These are phyloP conservation scores for Autographa pulchrina DNA, from an alignment of 2,888 invertebrate species.

Conservation along the genomic window DNA sequence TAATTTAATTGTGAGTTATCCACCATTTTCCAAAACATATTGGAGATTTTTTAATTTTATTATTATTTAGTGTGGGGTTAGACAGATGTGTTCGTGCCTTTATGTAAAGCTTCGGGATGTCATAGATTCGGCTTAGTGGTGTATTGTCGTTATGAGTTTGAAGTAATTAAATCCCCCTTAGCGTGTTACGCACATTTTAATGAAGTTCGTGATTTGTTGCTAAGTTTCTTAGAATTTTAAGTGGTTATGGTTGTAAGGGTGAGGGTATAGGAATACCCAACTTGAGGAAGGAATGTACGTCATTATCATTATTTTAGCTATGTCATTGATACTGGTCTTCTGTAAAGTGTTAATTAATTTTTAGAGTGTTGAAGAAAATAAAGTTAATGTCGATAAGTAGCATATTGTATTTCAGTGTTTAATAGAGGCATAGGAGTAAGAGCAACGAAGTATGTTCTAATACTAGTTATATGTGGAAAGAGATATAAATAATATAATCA, in stretches of 20 bases:
- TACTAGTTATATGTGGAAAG: too few relatives aligned
- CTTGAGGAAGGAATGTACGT: conserved; percentile 1
- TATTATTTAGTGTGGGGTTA: not conserved
- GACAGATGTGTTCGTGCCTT: conserved; percentile 19
- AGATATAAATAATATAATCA: too few relatives aligned
- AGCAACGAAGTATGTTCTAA: too few relatives aligned
- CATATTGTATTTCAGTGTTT: too few relatives aligned
- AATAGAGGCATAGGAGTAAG: too few relatives aligned
- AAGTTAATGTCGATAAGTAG: not conserved
- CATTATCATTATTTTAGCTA: conserved; percentile 5
- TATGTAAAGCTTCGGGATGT: conserved; percentile 30
- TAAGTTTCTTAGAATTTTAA: conserved; percentile 31
- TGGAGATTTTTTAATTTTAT: too few relatives aligned
- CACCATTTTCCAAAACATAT: too few relatives aligned
- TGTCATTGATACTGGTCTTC: too few relatives aligned
- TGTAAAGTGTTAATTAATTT: not conserved
- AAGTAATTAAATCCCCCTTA: conserved; percentile 44
- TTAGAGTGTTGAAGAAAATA: not conserved
- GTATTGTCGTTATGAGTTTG: conserved; percentile 38
- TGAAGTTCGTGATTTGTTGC: conserved; percentile 42
- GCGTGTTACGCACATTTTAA: conserved; percentile 39
- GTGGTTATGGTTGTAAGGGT: conserved; percentile 14
- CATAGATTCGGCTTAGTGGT: conserved; percentile 32
- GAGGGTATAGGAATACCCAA: not conserved
- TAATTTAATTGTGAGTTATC: too few relatives aligned